Percentiles rank a stretch among this genome's conserved stretches.
Evolutionary conservation across 1,140 invertebrate species (phyloP).

Genomic region (Metaphire vulgaris): DNA sequence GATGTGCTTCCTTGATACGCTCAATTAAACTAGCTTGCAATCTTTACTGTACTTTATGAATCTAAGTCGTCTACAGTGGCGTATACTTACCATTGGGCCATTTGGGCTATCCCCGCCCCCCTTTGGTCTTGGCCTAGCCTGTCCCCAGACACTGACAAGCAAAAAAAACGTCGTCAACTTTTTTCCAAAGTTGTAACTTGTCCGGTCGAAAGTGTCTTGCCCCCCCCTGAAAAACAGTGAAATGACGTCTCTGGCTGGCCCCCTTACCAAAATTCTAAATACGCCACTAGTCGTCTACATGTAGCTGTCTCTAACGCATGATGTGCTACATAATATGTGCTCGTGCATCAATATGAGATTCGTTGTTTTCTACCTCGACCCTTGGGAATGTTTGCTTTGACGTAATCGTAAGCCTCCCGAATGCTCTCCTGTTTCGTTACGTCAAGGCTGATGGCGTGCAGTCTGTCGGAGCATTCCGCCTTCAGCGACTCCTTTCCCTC

Average conservation of each 20-base stretch:
- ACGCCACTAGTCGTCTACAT: no score
- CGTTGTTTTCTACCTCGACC: neutral
- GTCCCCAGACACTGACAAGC: no score
- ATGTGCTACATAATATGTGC: neutral
- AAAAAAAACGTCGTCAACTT: no score
- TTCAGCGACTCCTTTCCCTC: conserved; percentile 5
- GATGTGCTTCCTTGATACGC: no score
- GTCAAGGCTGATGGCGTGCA: neutral
- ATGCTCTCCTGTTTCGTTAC: neutral
- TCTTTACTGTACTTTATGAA: neutral
- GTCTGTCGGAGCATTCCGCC: neutral
- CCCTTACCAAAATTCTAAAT: no score
- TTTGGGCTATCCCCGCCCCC: neutral
- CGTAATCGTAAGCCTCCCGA: conserved; percentile 1
- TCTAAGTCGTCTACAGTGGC: neutral
- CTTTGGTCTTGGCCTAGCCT: no score
- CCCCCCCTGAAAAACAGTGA: no score
- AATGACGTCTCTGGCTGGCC: no score
- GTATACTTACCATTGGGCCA: neutral
- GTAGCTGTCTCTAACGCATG: no score
- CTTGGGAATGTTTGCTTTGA: neutral
- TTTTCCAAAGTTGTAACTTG: neutral
- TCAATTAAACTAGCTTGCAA: no score
- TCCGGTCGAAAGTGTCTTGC: neutral
- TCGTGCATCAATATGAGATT: neutral